phyloP scores from a whole-genome alignment of 2,888 invertebrate genomes.

The Atherix ibis region DNA sequence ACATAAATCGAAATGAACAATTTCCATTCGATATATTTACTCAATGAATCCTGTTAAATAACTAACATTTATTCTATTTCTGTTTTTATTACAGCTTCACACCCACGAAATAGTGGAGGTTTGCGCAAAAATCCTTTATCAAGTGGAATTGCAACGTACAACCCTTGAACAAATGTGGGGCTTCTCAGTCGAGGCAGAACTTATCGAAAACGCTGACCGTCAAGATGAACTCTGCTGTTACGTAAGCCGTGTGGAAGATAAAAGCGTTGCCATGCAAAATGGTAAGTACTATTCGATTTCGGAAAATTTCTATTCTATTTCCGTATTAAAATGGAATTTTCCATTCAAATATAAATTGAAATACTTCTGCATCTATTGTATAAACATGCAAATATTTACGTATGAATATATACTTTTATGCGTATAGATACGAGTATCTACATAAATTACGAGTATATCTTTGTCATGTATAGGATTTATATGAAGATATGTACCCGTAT shows the following conservation, averaged over 20 bases:
- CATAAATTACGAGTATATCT: no score
- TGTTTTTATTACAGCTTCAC: constrained; percentile 48
- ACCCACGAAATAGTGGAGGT: constrained; percentile 92
- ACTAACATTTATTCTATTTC: no score
- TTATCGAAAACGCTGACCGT: constrained; percentile 88
- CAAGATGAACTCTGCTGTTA: constrained; percentile 96
- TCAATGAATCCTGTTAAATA: no score
- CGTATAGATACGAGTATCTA: no score
- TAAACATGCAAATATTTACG: neutral
- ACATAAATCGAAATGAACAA: neutral
- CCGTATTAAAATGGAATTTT: no score
- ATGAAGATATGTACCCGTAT: no score
- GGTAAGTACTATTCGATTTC: constrained; percentile 55
- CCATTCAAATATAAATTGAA: neutral
- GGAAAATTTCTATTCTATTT: no score
- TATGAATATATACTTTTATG: no score
- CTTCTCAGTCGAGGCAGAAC: constrained; percentile 92
- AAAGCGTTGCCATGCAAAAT: constrained; percentile 90
- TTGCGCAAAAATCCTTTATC: constrained; percentile 90
- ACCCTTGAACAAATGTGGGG: constrained; percentile 95
- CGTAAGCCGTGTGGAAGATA: constrained; percentile 89
- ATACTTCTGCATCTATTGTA: constrained; percentile 4
- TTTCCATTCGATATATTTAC: neutral
- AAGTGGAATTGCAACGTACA: constrained; percentile 81
- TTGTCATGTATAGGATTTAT: no score